These are phyloP conservation scores for Microctonus aethiopoides DNA, from an alignment of 2,888 invertebrate species.

Conservation along the genomic window DNA sequence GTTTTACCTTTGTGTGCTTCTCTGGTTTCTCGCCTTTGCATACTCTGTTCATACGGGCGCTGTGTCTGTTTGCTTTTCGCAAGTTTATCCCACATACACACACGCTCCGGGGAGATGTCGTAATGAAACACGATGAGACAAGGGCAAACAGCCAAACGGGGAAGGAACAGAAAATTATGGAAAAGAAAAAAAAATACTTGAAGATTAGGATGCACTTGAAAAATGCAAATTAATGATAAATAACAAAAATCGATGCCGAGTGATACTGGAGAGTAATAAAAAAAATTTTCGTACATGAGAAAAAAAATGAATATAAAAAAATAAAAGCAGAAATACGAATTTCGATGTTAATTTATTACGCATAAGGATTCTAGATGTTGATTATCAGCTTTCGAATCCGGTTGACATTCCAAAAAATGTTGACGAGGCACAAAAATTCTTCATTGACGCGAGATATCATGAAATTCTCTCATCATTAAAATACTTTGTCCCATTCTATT, in stretches of 20 bases:
- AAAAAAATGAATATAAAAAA: neutral
- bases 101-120: neutral
- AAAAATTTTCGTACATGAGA: neutral
- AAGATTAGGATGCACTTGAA: neutral
- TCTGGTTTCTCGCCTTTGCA: slow-evolving; percentile 30
- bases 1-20: neutral
- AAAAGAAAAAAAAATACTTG: neutral
- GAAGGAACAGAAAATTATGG: neutral
- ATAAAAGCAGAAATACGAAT: neutral
- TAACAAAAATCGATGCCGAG: neutral
- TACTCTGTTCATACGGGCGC: neutral
- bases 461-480: slow-evolving; percentile 19
- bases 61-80: slow-evolving; percentile 12
- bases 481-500: slow-evolving; percentile 2
- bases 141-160: neutral
- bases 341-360: neutral
- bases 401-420: slow-evolving; percentile 17
- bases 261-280: neutral
- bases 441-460: neutral
- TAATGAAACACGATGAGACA: slow-evolving; percentile 6
- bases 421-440: slow-evolving; percentile 1
- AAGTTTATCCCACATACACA: neutral
- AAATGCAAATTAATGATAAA: slow-evolving; percentile 15
- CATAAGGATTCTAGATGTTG: neutral
- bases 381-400: slow-evolving; percentile 22